A percentile compares a stretch with the other conserved stretches of the same genome.
Conservation (phyloP, 2,113 vertebrate genomes). For the Platanista minor region DNA sequence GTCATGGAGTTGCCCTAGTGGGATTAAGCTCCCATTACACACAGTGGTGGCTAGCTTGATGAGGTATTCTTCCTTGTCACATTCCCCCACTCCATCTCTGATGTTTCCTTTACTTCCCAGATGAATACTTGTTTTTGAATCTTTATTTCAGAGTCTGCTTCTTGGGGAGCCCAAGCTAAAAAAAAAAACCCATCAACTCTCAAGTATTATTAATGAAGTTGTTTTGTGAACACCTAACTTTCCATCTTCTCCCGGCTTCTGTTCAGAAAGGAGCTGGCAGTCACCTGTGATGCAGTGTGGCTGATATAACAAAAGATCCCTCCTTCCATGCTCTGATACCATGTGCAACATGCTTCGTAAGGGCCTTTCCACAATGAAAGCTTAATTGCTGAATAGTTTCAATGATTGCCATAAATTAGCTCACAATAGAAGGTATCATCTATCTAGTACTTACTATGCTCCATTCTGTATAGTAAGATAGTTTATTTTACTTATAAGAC, state of each 20-base stretch:
- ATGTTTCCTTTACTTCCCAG: not conserved
- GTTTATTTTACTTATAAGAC: not conserved
- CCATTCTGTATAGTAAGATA: not conserved
- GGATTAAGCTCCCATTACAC: not conserved
- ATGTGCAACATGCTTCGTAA: not conserved
- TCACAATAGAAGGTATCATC: not conserved
- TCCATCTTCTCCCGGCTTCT: not conserved
- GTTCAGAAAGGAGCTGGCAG: not conserved
- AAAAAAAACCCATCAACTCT: not conserved
- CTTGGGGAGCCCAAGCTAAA: not conserved
- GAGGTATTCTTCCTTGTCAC: not conserved
- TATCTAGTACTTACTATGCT: not conserved
- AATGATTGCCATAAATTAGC: not conserved
- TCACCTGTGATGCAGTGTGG: not conserved
- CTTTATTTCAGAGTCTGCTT: not conserved
- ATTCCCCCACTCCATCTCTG: too few relatives aligned
- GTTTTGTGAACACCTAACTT: not conserved
- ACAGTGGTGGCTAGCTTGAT: not conserved
- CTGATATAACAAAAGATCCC: not conserved
- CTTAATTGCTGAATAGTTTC: not conserved
- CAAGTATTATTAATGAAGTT: not conserved
- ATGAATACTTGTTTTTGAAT: not conserved
- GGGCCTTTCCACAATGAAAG: not conserved
- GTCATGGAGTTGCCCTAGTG: too few relatives aligned
- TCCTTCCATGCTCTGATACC: not conserved